Evolutionary conservation across 1,140 invertebrate genomes (phyloP), one percentile per base, ranked within the genome.

Genomic region (Lasioglossum baleicum): DNA sequence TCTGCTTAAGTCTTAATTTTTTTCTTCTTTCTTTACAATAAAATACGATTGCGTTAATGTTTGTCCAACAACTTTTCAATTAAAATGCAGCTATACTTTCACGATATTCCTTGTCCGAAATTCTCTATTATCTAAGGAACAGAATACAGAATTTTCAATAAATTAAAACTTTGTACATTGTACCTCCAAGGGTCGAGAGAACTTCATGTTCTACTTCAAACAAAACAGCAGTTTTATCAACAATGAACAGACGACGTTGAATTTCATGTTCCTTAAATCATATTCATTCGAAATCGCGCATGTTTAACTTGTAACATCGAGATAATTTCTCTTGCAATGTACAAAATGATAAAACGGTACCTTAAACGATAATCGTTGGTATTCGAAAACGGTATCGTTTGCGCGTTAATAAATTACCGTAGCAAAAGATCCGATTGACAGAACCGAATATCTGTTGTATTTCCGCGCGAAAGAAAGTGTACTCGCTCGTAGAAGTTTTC

Each of bases 321-420:
- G 56, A 53, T 48, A 56, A 22, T 31, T 44, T 56, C 35, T 44
- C 31, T 72, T 67, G 35, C 58, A 31, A 77, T 75, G 56, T 44
- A 83, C 79, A 44, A 65, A 71, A 80, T 20, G 42, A 20, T 75
- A 40, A 72, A 69, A 48, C 83, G 35, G 5, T 35, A 35, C 35
- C 35, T 35, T 35, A 35, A 5, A 35, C 35, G 35, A 35, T 35
- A 35, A 3, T 35, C 35, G 35, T 35, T 35, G 35, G 35, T 4
- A 35, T 35, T 35, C 5, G 35, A 35, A 5, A 35, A 35, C 35
- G 68, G 78, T 85, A 87, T 85, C 88, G 81, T 82, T 84, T 90
- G 89, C 83, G 88, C 87, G 44, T 48, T 81, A 90, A 89, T 88
- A 90, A 89, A 91, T 88, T 89, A 89, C 83, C 84, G 81, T 88